Base-by-base conservation (phyloP, 2,113 vertebrate genomes). In the Cnemophilus loriae region DNA sequence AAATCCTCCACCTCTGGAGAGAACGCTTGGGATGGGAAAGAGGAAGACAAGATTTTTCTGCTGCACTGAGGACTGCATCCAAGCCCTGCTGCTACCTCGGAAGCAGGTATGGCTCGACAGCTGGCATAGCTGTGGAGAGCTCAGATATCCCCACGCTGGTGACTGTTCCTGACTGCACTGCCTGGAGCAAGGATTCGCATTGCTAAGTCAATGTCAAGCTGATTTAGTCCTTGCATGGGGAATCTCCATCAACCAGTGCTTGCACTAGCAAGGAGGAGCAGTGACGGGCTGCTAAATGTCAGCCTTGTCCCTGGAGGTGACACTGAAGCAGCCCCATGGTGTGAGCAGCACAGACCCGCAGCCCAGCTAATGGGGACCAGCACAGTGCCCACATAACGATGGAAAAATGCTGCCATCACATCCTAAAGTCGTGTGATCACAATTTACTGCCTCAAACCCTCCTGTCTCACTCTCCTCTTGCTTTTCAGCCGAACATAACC, bases 121-220 rank as follows among this genome's bases (percentile, higher is more conserved):
- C 93, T 95, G 94, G 91, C 73, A 12, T 1, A 78, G 89, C 86
- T 63, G 73, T 5, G 17, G 16, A 83, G 35, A 0, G 1, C 91
- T 92, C 64, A 15, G 79, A 68, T 87, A 75, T 50, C 84, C 67
- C 80, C 7, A 1, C 4, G 37, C 92, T 80, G 60, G 32, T 77
- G 90, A 33, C 77, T 76, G 79, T 1, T 93, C 12, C 1, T 30
- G 52, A 68, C 87, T 82, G 71, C 67, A 13, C 16, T 46, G 93
- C 94, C 94, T 90, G 82, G n/a, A 93, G 95, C 95, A 96, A 96
- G 82, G 90, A 93, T 77, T 55, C 5, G 0, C 81, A 60, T 37
- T 68, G 84, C 87, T 82, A 64, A 87, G 74, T 46, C 91, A 94
- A 87, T 80, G 82, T 91, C 92, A 95, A 50, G 82, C 56, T 16